Base-by-base conservation (phyloP, 2,113 vertebrate species). In the Trichechus manatus region DNA sequence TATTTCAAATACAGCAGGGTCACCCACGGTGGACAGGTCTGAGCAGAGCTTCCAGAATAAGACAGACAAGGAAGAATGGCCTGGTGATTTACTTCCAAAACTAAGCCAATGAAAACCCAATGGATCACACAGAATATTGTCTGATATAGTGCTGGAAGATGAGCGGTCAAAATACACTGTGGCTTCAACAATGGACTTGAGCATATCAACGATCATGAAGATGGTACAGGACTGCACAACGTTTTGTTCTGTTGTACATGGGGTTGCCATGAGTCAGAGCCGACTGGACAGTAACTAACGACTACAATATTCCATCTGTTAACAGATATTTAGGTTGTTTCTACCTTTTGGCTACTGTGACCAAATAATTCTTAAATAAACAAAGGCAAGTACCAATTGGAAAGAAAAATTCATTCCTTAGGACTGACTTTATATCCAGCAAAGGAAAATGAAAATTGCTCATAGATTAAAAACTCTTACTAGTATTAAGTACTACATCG, bases 401-500 rank as follows among this genome's bases (percentile, higher is more conserved):
- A 78, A 95, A 86, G 47, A 36, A 82, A 87, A 90, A n/a, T 50
- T 87, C 15, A 13, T 79, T 96, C 66, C 89, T 96, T 66, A 97
- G 20, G 13, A 66, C 9, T 87, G 63, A 42, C 61, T 89, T 87
- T 94, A 92, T 31, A 95, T 42, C 33, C 33, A 83, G 53, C 22
- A 95, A 96, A 83, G 33, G 31, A 92, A 95, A 96, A 96, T 78
- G 36, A 94, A 90, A 75, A 80, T 78, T 42, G 61, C 85, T 75
- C 36, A 25, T 0, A n/a, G 20, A 89, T 4, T 50, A 72, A 19
- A 47, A 93, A 74, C 9, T 93, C 33, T 36, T 2, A 74, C 44
- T 70, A 78, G 19, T 29, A 70, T 66, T 27, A 66, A 29, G 27
- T 66, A 11, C 63, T 47, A 47, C 47, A 47, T 10, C 47, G 61